Evolutionary conservation across 2,888 invertebrate genomes (phyloP).

Genomic region (Tyria jacobaeae): DNA sequence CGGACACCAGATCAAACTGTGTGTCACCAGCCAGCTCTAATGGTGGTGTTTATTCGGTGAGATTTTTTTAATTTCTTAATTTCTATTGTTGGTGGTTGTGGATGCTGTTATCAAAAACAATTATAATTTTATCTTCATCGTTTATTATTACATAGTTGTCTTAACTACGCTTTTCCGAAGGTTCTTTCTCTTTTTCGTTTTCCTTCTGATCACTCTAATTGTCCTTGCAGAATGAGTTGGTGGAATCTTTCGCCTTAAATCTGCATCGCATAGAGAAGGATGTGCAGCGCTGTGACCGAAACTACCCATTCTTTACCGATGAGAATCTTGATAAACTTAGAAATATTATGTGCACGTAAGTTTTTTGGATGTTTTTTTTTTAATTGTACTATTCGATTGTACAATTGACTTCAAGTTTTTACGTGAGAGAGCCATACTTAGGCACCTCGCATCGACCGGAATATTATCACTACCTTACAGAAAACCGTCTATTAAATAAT

Average conservation of each 20-base stretch:
- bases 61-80: conserved; percentile 49
- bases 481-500: too few relatives aligned
- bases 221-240: conserved; percentile 90
- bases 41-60: conserved; percentile 95
- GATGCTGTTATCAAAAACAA: neutral
- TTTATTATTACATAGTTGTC: too few relatives aligned
- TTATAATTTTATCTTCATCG: neutral
- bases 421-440: too few relatives aligned
- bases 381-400: too few relatives aligned
- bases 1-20: conserved; percentile 88
- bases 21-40: conserved; percentile 96
- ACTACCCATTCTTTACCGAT: conserved; percentile 96
- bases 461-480: too few relatives aligned
- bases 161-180: too few relatives aligned
- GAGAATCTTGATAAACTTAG: conserved; percentile 96
- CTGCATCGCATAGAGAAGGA: conserved; percentile 98
- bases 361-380: conserved; percentile 35
- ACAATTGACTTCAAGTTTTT: too few relatives aligned
- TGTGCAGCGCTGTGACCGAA: conserved; percentile 97
- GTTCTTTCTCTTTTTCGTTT: too few relatives aligned
- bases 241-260: conserved; percentile 95
- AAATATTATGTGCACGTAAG: conserved; percentile 98
- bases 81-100: neutral
- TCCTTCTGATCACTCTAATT: neutral
- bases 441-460: too few relatives aligned